phyloP scores from a whole-genome alignment of 2,113 vertebrate species.

The Circaetus gallicus region DNA sequence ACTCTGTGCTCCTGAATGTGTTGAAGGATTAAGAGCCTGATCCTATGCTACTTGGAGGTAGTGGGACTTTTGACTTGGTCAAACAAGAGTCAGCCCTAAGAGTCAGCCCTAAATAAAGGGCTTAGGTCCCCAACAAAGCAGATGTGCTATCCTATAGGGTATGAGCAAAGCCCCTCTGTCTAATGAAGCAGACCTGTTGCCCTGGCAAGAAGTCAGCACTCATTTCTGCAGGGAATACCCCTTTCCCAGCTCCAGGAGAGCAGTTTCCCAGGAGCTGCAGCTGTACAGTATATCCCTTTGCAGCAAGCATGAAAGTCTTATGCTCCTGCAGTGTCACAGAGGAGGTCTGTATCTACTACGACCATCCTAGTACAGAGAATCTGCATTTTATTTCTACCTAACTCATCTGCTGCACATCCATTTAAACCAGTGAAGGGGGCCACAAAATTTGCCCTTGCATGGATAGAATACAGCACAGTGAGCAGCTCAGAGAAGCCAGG shows the following conservation, averaged over 20 bases:
- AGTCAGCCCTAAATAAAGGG: not conserved
- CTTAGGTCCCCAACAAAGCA: not conserved
- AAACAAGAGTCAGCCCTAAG: not conserved
- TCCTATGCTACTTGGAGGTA: not conserved
- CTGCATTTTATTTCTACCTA: not conserved
- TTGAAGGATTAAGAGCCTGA: not conserved
- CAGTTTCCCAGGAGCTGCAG: not conserved
- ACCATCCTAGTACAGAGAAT: not conserved
- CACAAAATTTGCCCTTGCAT: not conserved
- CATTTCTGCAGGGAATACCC: not conserved
- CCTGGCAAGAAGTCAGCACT: not conserved
- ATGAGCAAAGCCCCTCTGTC: not conserved
- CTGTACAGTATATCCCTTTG: not conserved
- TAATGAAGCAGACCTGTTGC: not conserved
- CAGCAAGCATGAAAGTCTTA: not conserved
- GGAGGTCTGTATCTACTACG: not conserved
- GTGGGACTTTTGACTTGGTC: not conserved
- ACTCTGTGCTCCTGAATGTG: not conserved
- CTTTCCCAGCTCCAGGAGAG: not conserved
- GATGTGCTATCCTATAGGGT: not conserved
- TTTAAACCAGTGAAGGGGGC: not conserved
- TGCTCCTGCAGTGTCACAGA: not conserved
- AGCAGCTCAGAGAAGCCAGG: not conserved
- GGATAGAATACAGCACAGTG: accelerated
- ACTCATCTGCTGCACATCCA: not conserved